Evolutionary conservation across 2,888 invertebrate species (phyloP).

Genomic region (Taenaris catops): DNA sequence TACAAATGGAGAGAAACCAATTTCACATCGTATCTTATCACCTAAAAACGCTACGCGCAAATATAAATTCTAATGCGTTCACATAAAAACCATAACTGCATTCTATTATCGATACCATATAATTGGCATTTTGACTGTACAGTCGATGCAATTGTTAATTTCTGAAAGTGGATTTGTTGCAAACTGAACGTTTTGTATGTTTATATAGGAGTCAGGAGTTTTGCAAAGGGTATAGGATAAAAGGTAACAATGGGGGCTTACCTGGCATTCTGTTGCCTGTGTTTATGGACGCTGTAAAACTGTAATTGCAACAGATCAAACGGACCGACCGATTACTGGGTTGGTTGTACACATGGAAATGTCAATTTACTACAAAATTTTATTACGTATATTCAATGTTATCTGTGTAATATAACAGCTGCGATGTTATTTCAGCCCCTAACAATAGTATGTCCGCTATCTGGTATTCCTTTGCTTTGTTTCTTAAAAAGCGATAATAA

Average conservation of each 20-base stretch:
- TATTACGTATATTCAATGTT: too few species aligned
- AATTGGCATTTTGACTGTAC: conserved; percentile 1
- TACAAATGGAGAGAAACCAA: conserved; percentile 12
- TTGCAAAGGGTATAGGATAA: conserved; percentile 19
- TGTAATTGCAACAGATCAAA: conserved; percentile 72
- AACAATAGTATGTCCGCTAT: too few species aligned
- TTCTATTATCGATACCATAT: conserved; percentile 1
- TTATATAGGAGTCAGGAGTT: conserved; percentile 3
- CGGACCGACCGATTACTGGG: conserved; percentile 41
- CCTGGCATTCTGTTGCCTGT: conserved; percentile 58
- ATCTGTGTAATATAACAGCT: too few species aligned
- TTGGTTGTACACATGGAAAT: conserved; percentile 17
- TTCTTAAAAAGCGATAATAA: too few species aligned
- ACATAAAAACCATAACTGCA: conserved; percentile 5
- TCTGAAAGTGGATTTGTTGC: background rate
- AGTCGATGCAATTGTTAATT: background rate
- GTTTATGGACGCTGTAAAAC: conserved; percentile 68
- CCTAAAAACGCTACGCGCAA: background rate
- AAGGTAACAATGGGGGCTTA: conserved; percentile 55
- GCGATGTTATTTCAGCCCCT: too few species aligned
- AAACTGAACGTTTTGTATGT: conserved; percentile 6
- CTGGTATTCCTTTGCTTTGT: too few species aligned
- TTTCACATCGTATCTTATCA: conserved; percentile 5
- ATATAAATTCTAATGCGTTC: background rate
- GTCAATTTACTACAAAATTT: too few species aligned